These are phyloP conservation scores for Botrylloides violaceus DNA, from an alignment of 23 tunicate genomes.

Conservation along the genomic window DNA sequence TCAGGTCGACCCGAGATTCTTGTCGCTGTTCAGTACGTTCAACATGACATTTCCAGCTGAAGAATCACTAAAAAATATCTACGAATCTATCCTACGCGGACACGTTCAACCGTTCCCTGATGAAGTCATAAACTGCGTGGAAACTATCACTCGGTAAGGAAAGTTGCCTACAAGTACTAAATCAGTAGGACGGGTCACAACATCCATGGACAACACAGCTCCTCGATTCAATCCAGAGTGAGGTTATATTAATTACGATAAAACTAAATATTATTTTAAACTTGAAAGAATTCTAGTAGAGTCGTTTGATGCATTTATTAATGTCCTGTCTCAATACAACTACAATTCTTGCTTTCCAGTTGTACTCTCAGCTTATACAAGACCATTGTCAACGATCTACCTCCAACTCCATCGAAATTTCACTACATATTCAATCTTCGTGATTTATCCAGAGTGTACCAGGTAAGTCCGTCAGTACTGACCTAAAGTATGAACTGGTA, in stretches of 20 bases:
- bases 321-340: background rate
- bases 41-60: constrained; percentile 99
- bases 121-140: constrained; percentile 39
- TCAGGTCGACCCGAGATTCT: constrained; percentile 90
- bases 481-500: too few relatives aligned
- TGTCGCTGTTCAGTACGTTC: constrained; percentile 92
- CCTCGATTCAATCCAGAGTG: too few relatives aligned
- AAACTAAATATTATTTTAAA: too few relatives aligned
- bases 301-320: background rate
- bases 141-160: constrained; percentile 43
- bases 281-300: too few relatives aligned
- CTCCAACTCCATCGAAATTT: constrained; percentile 98
- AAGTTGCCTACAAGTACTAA: too few relatives aligned
- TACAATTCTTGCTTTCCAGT: constrained; percentile 14
- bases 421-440: constrained; percentile 98
- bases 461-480: constrained; percentile 23
- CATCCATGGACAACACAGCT: too few relatives aligned
- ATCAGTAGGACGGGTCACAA: too few relatives aligned
- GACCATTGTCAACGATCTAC: constrained; percentile 85
- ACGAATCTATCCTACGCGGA: constrained; percentile 78
- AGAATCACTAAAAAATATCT: constrained; percentile 87
- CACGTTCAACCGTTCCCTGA: constrained; percentile 79
- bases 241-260: too few relatives aligned
- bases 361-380: constrained; percentile 90
- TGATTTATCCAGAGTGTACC: constrained; percentile 94